phyloP scores from a whole-genome alignment of 1,140 invertebrate genomes.

The Drosophila sp. region DNA sequence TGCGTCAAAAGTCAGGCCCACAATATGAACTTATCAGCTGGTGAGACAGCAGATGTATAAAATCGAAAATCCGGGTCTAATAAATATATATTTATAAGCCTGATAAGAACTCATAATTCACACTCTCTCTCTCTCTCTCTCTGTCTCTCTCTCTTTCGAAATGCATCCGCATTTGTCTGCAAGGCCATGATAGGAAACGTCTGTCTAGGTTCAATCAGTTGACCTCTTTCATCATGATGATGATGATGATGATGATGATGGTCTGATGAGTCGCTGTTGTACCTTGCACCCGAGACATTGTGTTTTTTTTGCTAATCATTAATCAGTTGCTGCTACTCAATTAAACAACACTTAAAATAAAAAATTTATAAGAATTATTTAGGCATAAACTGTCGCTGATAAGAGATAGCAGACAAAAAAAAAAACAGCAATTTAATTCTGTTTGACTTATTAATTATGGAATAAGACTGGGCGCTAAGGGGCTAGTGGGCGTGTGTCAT shows the following conservation, averaged over 20 bases:
- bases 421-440: neutral
- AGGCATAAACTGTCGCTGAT: neutral
- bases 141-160: neutral
- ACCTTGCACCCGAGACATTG: neutral
- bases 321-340: conserved; percentile 11
- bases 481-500: conserved; percentile 13
- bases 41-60: conserved; percentile 3
- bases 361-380: conserved; percentile 7
- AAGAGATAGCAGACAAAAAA: neutral
- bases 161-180: conserved; percentile 59
- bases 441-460: conserved; percentile 33
- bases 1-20: conserved; percentile 18
- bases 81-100: conserved; percentile 3
- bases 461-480: neutral
- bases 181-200: neutral
- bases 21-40: conserved; percentile 5
- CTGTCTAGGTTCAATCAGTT: conserved; percentile 1
- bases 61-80: conserved; percentile 18
- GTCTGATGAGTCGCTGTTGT: neutral
- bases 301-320: neutral
- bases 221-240: conserved; percentile 21
- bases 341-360: conserved; percentile 14
- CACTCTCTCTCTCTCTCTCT: neutral
- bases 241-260: conserved; percentile 9
- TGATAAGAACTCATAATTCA: conserved; percentile 6